Evolutionary conservation across 2,888 invertebrate species (phyloP).

Genomic region (Dyspetes luteomarginatus): DNA sequence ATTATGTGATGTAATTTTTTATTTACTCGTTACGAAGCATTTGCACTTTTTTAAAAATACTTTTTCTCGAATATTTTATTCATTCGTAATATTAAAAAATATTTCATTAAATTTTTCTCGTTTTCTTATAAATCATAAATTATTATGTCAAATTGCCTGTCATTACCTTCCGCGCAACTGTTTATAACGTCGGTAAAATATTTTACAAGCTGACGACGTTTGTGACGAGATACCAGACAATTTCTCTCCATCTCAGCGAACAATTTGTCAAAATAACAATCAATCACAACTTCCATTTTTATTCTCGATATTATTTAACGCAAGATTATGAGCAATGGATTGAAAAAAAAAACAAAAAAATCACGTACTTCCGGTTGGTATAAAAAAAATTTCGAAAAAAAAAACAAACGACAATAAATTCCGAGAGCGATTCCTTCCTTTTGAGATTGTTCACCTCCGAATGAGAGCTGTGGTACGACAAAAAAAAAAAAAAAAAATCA

Average conservation of each 20-base stretch:
- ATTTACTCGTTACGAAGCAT: too few species aligned
- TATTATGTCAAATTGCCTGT: constrained; percentile 54
- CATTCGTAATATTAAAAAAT: too few species aligned
- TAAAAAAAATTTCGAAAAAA: constrained; percentile 17
- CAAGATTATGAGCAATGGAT: not conserved
- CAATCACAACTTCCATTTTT: constrained; percentile 90
- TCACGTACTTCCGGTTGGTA: constrained; percentile 6
- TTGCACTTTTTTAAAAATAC: too few species aligned
- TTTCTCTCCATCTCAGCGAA: constrained; percentile 90
- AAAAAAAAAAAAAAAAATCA: constrained; percentile 57
- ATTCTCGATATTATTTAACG: constrained; percentile 18
- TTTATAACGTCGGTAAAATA: constrained; percentile 92
- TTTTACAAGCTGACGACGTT: constrained; percentile 89
- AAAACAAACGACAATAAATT: constrained; percentile 29
- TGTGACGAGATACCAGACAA: constrained; percentile 89
- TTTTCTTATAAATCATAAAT: not conserved
- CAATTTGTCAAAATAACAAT: constrained; percentile 91
- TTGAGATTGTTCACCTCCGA: constrained; percentile 66
- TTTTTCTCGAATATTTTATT: too few species aligned
- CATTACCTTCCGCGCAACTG: constrained; percentile 87
- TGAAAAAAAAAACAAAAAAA: constrained; percentile 12
- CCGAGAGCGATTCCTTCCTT: constrained; percentile 44
- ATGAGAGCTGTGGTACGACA: constrained; percentile 64
- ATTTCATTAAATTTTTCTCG: not conserved
- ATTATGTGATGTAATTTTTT: too few species aligned